Evolutionary conservation across 2,888 invertebrate species (phyloP), one percentile per base, ranked within the genome.

Genomic region (Teleogryllus oceanicus): DNA sequence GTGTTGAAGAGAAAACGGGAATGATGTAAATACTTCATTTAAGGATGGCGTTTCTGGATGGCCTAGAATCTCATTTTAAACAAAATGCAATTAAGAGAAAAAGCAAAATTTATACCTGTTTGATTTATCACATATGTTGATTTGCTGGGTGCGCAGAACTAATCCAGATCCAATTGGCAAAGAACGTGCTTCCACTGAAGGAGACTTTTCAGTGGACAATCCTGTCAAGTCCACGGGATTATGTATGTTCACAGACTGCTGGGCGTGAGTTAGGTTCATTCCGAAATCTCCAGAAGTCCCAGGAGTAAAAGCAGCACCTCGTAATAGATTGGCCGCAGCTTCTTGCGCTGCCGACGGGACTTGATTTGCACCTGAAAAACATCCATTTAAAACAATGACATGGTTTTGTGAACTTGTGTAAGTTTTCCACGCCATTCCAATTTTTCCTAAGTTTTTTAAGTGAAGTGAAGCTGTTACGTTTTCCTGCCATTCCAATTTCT

Each of bases 211-310:
- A 12, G 81, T 78, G n/a, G 80, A 75, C 37, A 82, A 79, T 18
- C 81, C 82, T 50, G 82, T 79, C 74, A 82, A 49, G 21, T 82
- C 81, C n/a, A 81, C 81, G 49, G 80, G 80, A 62, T 81, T 81
- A 62, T 81, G 81, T 62, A 37, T 5, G 37, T 37, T 37, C 37
- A 37, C 37, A 37, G 37, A 37, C 37, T 37, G 37, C 37, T 37
- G 37, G 8, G 37, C 8, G 37, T 37, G 37, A 37, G 37, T 37
- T 5, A 37, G 37, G 5, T 37, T 37, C 37, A 37, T 37, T 8
- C 37, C 37, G 37, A 37, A 37, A 37, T 37, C 37, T 37, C 37
- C 37, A 37, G 37, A 37, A 37, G 37, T 37, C 37, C 37, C 37
- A 37, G 37, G 37, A 37, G 37, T 37, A 8, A 37, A 82, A 76